Evolutionary conservation across 2,888 invertebrate genomes (phyloP), one percentile per base, ranked within the genome.

Genomic region (Leucoma salicis): DNA sequence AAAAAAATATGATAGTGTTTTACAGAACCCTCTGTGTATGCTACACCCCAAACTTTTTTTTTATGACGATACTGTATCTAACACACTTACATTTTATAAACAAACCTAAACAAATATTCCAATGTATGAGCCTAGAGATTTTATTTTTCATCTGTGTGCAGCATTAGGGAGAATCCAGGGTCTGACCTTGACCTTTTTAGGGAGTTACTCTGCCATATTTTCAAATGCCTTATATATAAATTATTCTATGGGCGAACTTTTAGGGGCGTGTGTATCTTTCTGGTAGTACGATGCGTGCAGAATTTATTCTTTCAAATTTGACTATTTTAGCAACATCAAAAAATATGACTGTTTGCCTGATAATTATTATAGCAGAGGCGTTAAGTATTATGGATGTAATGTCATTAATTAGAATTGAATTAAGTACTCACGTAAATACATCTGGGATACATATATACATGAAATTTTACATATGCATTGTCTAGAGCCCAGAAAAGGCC

Each of bases 171-270:
- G 40, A 42, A 28, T 6, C 36, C 36, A 15, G 13, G n/a, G 31
- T 25, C 13, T 37, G 53, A 57, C 68, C 70, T 70, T 67, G 67
- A 45, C 66, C 63, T 46, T 45, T 53, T 46, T 66, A 48, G 43
- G 42, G 31, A 48, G 49, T 39, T 29, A 33, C 47, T 42, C 49
- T 45, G 31, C 39, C 39, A 45, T 53, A 34, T 49, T 56, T 59
- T 53, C 59, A 46, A 53, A 45, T 47, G 39, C 44, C 39, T 42
- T 52, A 47, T 46, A 53, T 56, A 51, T 61, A 53, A 62, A 65
- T 60, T 60, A 54, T 55, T 50, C 47, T 54, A 42, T 21, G 31
- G 42, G 55, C 50, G 49, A 43, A 39, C 29, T 36, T 27, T 43
- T 43, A 37, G 14, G 39, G 51, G 53, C 48, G 49, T 52, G 50